These are phyloP conservation scores for Cataglyphis albicans DNA, from an alignment of 2,888 invertebrate species.

Conservation along the genomic window DNA sequence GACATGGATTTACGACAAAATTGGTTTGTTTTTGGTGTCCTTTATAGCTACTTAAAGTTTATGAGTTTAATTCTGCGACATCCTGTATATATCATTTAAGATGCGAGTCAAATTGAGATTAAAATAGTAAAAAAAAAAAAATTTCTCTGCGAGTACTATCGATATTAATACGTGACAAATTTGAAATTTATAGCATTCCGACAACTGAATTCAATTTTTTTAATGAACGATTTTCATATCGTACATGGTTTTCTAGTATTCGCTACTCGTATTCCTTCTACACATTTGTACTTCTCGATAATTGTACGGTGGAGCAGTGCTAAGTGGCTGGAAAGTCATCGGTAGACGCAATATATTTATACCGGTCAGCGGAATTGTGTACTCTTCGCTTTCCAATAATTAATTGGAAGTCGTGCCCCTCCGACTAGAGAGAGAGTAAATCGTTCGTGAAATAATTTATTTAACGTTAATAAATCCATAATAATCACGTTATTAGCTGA, in stretches of 20 bases:
- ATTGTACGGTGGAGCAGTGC: not conserved
- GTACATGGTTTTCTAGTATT: not conserved
- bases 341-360: conserved; percentile 19
- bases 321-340: conserved; percentile 34
- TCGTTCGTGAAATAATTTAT: conserved; percentile 47
- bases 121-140: not conserved
- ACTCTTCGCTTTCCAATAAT: conserved; percentile 40
- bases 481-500: conserved; percentile 37
- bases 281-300: conserved; percentile 1
- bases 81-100: not conserved
- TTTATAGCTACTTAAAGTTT: too few relatives aligned
- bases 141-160: not conserved
- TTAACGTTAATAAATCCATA: conserved; percentile 46
- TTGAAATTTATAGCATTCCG: not conserved
- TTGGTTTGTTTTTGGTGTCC: too few relatives aligned
- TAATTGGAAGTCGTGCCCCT: conserved; percentile 42
- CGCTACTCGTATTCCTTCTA: not conserved
- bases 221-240: not conserved
- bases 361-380: conserved; percentile 25
- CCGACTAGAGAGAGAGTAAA: conserved; percentile 16
- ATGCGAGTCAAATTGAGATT: not conserved
- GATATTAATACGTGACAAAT: not conserved
- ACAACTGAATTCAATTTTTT: not conserved
- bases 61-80: too few relatives aligned
- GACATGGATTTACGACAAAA: too few relatives aligned